A percentile compares a stretch with the other conserved stretches of the same genome.
These are phyloP conservation scores for Invenusta paracnida DNA, from an alignment of 2,888 invertebrate genomes.

Conservation along the genomic window DNA sequence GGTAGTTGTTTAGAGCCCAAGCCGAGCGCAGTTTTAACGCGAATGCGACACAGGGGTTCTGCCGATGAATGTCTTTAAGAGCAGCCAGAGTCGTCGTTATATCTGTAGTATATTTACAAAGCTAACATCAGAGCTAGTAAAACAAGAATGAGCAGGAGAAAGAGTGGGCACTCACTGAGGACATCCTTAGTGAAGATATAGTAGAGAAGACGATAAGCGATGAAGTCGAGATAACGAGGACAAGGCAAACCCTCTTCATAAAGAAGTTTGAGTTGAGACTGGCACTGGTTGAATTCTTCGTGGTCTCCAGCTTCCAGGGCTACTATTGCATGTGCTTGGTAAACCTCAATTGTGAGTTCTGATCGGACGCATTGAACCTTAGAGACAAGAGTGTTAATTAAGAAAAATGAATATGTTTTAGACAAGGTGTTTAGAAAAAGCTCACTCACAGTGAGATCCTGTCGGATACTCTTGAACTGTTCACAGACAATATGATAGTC, in stretches of 20 bases:
- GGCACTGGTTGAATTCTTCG: slow-evolving; percentile 98
- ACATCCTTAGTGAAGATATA: slow-evolving; percentile 96
- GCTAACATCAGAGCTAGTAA: neutral
- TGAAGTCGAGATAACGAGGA: slow-evolving; percentile 77
- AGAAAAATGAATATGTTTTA: too few relatives aligned
- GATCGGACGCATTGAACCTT: slow-evolving; percentile 84
- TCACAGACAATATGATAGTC: slow-evolving; percentile 96
- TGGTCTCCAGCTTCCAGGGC: slow-evolving; percentile 95
- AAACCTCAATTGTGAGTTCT: slow-evolving; percentile 89
- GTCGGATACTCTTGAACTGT: slow-evolving; percentile 94
- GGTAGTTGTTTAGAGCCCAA: slow-evolving; percentile 86
- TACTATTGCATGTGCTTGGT: slow-evolving; percentile 95
- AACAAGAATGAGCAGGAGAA: too few relatives aligned
- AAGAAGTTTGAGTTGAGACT: slow-evolving; percentile 90
- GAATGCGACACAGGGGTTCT: slow-evolving; percentile 76
- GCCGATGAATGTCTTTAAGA: slow-evolving; percentile 72
- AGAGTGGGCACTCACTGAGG: slow-evolving; percentile 75
- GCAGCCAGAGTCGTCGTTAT: slow-evolving; percentile 82
- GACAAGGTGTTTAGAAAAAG: too few relatives aligned
- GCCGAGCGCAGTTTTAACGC: slow-evolving; percentile 82
- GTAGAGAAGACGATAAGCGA: slow-evolving; percentile 89
- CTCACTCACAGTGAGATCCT: slow-evolving; percentile 79
- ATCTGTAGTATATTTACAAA: slow-evolving; percentile 72
- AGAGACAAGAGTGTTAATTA: too few relatives aligned
- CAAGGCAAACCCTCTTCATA: slow-evolving; percentile 64